Conservation (phyloP, 2,797 vertebrate genomes). For the Mus caroli region DNA sequence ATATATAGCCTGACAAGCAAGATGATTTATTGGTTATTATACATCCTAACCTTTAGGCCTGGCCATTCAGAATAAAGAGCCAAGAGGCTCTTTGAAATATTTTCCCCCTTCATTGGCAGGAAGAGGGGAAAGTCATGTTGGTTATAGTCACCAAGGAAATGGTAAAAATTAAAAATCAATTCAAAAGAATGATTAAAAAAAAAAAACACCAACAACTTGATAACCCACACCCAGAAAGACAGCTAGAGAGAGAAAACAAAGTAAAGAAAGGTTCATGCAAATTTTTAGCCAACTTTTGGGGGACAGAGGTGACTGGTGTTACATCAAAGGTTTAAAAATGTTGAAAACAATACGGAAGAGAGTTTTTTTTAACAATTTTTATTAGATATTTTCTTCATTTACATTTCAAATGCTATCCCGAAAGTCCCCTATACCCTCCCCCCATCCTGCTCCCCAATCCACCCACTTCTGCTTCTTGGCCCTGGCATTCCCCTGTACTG, state of each 20-base stretch:
- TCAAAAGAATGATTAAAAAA: background rate
- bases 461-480: too few relatives aligned
- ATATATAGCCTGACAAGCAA: background rate
- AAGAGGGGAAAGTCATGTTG: background rate
- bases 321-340: conserved; percentile 4
- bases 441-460: too few relatives aligned
- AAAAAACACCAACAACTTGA: background rate
- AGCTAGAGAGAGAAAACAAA: background rate
- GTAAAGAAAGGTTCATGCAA: background rate
- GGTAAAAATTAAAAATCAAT: background rate
- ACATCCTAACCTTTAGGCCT: background rate
- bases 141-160: background rate
- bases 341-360: conserved; percentile 47
- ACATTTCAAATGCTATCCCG: too few relatives aligned
- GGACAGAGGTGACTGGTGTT: background rate
- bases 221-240: background rate
- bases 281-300: background rate
- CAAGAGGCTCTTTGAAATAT: background rate
- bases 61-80: conserved; percentile 22
- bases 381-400: too few relatives aligned
- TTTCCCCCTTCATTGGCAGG: background rate
- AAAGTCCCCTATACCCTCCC: too few relatives aligned
- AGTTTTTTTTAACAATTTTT: too few relatives aligned
- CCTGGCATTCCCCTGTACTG: too few relatives aligned
- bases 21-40: conserved; percentile 3